A percentile compares a stretch with the other conserved stretches of the same genome.
phyloP scores from a whole-genome alignment of 1,140 invertebrate genomes.

The Trichonephila clavata region DNA sequence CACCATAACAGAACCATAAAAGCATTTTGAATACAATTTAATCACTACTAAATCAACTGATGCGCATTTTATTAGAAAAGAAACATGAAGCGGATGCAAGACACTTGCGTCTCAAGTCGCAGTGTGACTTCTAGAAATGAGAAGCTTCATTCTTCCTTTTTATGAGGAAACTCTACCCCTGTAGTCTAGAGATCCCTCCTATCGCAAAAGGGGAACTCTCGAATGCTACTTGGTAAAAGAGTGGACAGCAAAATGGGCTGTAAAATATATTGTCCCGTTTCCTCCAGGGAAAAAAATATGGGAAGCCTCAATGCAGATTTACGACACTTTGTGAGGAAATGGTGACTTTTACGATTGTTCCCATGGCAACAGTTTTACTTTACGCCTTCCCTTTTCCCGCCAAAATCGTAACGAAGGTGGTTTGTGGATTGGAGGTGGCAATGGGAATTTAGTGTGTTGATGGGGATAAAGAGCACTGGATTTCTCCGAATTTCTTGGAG shows the following conservation, averaged over 20 bases:
- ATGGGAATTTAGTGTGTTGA: too few species aligned
- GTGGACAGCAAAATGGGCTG: slow-evolving; percentile 51
- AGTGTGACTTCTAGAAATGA: neutral
- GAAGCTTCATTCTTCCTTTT: neutral
- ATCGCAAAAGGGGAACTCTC: neutral
- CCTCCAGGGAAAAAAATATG: slow-evolving; percentile 11
- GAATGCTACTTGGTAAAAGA: slow-evolving; percentile 9
- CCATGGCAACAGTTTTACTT: slow-evolving; percentile 51
- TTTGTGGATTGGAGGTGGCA: neutral
- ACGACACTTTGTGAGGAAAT: slow-evolving; percentile 34
- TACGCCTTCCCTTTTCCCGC: slow-evolving; percentile 45
- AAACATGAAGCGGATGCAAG: neutral
- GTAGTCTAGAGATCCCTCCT: neutral
- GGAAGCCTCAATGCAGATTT: slow-evolving; percentile 32
- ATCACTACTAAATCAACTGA: neutral
- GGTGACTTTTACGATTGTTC: slow-evolving; percentile 44
- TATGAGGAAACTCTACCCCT: neutral
- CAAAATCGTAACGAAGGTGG: slow-evolving; percentile 17
- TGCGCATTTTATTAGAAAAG: neutral
- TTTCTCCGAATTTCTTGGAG: too few species aligned
- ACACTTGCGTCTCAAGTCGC: neutral
- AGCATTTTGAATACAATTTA: slow-evolving; percentile 15
- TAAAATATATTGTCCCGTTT: slow-evolving; percentile 53
- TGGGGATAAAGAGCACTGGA: too few species aligned
- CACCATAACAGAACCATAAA: neutral